Base-by-base conservation (phyloP, 2,113 vertebrate genomes). In the Elaphurus davidianus region DNA sequence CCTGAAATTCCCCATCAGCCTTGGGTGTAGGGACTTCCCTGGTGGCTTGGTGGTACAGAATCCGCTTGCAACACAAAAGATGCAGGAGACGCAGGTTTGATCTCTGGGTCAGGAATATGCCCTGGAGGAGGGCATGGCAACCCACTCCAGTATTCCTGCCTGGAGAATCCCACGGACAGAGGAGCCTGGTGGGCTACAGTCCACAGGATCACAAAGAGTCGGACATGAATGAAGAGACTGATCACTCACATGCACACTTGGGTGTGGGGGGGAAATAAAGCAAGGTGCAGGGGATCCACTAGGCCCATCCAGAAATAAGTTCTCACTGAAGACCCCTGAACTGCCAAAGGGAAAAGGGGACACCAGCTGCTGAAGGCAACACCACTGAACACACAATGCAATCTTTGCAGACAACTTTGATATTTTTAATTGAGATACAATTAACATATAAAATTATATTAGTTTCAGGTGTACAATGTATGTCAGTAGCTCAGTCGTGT, bases 261-360 rank as follows among this genome's bases (percentile, higher is more conserved):
- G 79, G 50, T 4, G 4, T 21, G 27, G n/a, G 7, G 0, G 60
- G 40, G 27, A 87, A 55, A 9, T 17, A 71, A 11, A 55, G 60
- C 5, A 6, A 15, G 2, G 19, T 21, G 0, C 62, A 50, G 30
- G 21, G 15, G 17, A 5, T 2, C 74, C 45, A 57, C 15, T 0
- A 36, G 60, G 50, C 43, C 43, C 55, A 59, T 21, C 76, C 25
- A 60, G 83, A 84, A 93, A 57, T 4, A 85, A 93, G 45, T 17
- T 86, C 76, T 81, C 36, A 50, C n/a, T 21, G 10, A 83, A 81
- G 60, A 97, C 55, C 17, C 47, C 21, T 9, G 9, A 36, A 6
- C 5, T 2, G 4, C 84, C 55, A 87, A 3, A 62, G 21, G 4
- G 45, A 45, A 14, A 7, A 36, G 52, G 50, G n/a, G 71, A 6